Base-by-base conservation (phyloP, 2,113 vertebrate genomes). In the Melospiza melodia region DNA sequence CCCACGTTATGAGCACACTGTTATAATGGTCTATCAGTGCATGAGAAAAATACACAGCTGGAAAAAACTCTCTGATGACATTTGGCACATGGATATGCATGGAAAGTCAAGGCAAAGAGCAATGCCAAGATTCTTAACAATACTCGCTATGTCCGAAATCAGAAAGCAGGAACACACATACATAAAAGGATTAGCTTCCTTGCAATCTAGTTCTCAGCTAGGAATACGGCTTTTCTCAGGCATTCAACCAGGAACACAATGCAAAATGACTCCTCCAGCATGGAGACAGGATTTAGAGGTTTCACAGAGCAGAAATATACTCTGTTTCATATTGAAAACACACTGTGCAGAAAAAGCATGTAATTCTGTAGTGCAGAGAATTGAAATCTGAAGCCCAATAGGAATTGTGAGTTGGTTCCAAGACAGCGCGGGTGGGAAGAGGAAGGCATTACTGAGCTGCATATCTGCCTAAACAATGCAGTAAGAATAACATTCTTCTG, bases 41-140 rank as follows among this genome's bases (percentile, higher is more conserved):
- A 83, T 43, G 59, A 94, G 67, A 46, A 94, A 94, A 94, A 86
- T 35, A 44, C 75, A 86, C 82, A 96, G 82, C 94, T 94, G 94
- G 91, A 59, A 76, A 90, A 94, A 87, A 4, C 67, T 73, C 69
- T 87, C 78, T 74, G 79, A 77, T 82, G 83, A 94, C 78, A 95
- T 91, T 81, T 97, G 91, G 90, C 94, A 90, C 67, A 83, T n/a
- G 46, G 75, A 85, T 94, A 87, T 80, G 58, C 75, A 77, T 71
- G 51, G 68, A 90, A 93, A 94, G 89, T 94, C 89, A 77, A 79
- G 63, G 89, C 59, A 89, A 87, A 95, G 68, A 91, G 55, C 27
- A 54, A 48, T 86, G 94, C 96, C 95, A 96, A 93, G 79, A 88
- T 87, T 91, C 71, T 80, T 77, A 95, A 95, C 90, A 96, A 95